These are phyloP conservation scores for Trichomalopsis sarcophagae DNA, from an alignment of 1,140 invertebrate genomes.

Conservation along the genomic window DNA sequence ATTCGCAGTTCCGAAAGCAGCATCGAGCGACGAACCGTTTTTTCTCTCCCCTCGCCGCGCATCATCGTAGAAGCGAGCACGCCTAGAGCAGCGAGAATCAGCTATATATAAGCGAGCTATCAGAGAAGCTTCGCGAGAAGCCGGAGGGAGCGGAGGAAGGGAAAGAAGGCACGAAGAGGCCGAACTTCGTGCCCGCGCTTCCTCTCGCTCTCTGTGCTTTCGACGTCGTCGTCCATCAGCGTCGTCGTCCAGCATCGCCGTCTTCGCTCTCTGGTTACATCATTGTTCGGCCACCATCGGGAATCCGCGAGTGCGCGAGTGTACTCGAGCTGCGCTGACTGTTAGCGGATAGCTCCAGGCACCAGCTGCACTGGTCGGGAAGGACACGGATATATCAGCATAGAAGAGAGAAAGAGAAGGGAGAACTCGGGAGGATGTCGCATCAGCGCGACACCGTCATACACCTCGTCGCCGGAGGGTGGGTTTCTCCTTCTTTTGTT, in stretches of 20 bases:
- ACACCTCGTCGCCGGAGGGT: constrained; percentile 92
- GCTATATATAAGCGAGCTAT: not conserved
- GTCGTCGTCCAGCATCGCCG: not conserved
- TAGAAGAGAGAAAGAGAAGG: not conserved
- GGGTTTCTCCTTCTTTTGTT: constrained; percentile 66
- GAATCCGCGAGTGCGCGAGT: not conserved
- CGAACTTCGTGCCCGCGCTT: constrained; percentile 4
- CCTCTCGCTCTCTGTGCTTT: constrained; percentile 7
- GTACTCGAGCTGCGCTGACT: not conserved
- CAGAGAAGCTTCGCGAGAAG: not conserved
- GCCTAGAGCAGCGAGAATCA: not conserved
- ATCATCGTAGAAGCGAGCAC: not conserved
- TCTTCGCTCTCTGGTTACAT: not conserved
- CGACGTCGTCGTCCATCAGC: too few species aligned
- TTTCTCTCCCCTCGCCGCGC: not conserved
- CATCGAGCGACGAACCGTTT: not conserved
- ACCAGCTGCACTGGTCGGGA: not conserved
- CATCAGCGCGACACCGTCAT: constrained; percentile 85
- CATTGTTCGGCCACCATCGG: not conserved
- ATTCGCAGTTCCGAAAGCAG: not conserved
- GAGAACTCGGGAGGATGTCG: constrained; percentile 75
- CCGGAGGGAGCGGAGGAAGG: constrained; percentile 1
- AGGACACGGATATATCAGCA: not conserved
- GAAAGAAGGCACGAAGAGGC: constrained; percentile 7
- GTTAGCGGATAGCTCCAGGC: not conserved